Evolutionary conservation across 2,797 vertebrate genomes (phyloP), one percentile per base, ranked within the genome.

Genomic region (Acanthurus tractus): DNA sequence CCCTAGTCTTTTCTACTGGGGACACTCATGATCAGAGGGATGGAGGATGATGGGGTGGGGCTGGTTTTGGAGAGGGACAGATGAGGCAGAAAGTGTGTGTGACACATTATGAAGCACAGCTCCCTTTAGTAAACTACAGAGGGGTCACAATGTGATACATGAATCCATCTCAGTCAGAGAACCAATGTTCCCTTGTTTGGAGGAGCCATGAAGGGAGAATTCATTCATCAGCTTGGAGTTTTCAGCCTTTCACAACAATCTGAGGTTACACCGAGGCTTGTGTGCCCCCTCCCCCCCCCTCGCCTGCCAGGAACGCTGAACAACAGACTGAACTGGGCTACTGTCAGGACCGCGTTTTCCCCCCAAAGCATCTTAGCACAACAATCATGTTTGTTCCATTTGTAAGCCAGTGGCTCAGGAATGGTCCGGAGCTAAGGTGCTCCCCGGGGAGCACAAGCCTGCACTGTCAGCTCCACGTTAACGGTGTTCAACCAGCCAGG

Each of bases 301-400:
- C 22, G 73, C 71, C 76, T 76, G 70, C 77, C 81, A 74, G 75
- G 78, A 81, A 76, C 36, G 52, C 59, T 54, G 56, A 84, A 52
- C 76, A 57, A 67, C 68, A 61, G 52, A 70, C 73, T 48, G 65
- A 74, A 68, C 79, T 44, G 64, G 67, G 61, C 74, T 55, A 18
- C 67, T 57, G 77, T 83, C 81, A 11, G 58, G 53, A 13, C 74
- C 2, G 20, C 0, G 52, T 81, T 69, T 63, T 34, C 10, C 67
- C 72, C 81, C 83, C 36, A 44, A 53, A 88, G 84, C 84, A 48
- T 81, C 83, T 90, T 63, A 90, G 86, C 83, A 76, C 87, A 85
- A 79, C 84, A 92, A 83, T 90, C 84, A 70, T 72, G 87, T 89
- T 89, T 86, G 85, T 91, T 91, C 77, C 79, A 77, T 85, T 89